These are phyloP conservation scores for Megaceryle maxima DNA, from an alignment of 2,113 vertebrate genomes.

Conservation along the genomic window DNA sequence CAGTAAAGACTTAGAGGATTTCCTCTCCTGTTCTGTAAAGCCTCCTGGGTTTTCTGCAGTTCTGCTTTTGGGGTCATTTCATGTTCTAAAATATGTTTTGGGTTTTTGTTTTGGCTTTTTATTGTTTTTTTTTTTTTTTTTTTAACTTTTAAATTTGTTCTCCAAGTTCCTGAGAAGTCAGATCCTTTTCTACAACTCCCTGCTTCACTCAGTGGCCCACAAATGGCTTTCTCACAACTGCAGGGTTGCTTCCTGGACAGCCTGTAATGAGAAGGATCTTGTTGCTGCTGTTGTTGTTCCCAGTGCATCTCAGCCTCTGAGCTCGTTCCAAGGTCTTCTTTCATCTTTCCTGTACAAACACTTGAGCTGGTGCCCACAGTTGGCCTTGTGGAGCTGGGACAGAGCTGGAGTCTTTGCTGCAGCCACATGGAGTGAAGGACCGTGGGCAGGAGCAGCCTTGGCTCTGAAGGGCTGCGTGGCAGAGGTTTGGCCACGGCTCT, in stretches of 20 bases:
- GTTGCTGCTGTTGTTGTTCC: background rate
- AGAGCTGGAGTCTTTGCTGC: background rate
- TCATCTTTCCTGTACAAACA: no score
- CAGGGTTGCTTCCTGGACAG: background rate
- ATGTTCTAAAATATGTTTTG: background rate
- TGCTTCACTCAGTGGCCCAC: background rate
- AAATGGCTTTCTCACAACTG: background rate
- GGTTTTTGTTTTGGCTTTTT: no score
- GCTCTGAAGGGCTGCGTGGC: background rate
- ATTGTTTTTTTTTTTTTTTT: no score
- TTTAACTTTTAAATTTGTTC: background rate
- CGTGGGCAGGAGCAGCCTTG: fast-evolving
- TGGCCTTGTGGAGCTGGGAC: background rate
- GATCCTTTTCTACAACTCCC: background rate
- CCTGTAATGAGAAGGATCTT: background rate
- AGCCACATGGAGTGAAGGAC: background rate
- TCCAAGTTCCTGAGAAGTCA: background rate
- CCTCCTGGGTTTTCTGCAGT: background rate
- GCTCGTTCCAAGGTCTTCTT: background rate
- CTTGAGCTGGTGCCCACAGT: background rate
- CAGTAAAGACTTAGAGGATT: background rate
- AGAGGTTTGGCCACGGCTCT: background rate
- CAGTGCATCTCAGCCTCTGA: background rate
- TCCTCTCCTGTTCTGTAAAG: background rate
- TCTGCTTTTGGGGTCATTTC: background rate